Conservation (phyloP, 2,888 invertebrate species). For the Tetramorium bicarinatum region DNA sequence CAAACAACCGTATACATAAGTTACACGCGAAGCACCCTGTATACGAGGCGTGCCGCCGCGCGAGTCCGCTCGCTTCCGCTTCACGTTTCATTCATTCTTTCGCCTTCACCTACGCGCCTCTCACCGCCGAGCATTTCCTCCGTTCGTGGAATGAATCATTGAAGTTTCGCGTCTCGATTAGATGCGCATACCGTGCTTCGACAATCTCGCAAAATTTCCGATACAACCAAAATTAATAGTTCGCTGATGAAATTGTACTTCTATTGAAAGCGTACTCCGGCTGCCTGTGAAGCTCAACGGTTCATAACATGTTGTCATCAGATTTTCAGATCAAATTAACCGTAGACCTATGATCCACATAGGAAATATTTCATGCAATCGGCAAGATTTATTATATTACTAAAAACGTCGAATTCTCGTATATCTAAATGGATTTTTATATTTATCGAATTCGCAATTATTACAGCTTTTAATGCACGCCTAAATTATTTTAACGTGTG, state of each 20-base stretch:
- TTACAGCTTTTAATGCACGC: not conserved
- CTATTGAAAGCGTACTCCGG: not conserved
- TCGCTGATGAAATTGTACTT: not conserved
- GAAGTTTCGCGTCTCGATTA: slow-evolving; percentile 54
- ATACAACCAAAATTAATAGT: not conserved
- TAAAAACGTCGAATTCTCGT: not conserved
- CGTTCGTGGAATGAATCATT: slow-evolving; percentile 70
- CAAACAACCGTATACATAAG: not conserved
- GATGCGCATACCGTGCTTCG: slow-evolving; percentile 7
- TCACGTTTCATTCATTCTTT: slow-evolving; percentile 76
- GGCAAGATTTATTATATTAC: slow-evolving; percentile 6
- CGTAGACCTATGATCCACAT: too few relatives aligned
- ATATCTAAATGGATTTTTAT: not conserved
- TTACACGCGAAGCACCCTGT: slow-evolving; percentile 19
- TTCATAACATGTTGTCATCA: not conserved
- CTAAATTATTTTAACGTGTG: not conserved
- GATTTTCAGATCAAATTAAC: slow-evolving; percentile 14
- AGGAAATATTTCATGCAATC: not conserved
- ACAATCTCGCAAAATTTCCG: slow-evolving; percentile 17
- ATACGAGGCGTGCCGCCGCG: slow-evolving; percentile 60
- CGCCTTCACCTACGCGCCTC: slow-evolving; percentile 70
- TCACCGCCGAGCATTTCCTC: slow-evolving; percentile 65
- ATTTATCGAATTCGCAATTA: not conserved
- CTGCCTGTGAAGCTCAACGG: not conserved
- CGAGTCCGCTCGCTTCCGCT: slow-evolving; percentile 72